A percentile compares a stretch with the other conserved stretches of the same genome.
Conservation (phyloP, 2,888 invertebrate species). For the Andrena fulva region DNA sequence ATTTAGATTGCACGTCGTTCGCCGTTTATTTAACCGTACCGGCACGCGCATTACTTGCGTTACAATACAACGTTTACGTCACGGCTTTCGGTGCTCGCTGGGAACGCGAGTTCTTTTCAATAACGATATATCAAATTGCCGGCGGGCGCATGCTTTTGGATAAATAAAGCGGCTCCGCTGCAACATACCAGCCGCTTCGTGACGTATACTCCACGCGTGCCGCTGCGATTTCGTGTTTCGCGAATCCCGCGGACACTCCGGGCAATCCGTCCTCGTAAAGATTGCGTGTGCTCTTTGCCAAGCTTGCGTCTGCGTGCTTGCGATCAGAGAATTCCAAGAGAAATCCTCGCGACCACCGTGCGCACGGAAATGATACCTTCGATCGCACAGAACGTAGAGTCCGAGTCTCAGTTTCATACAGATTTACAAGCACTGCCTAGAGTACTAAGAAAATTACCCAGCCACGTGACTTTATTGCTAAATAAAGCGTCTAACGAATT, state of each 20-base stretch:
- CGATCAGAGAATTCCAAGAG: too few species aligned
- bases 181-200: background rate
- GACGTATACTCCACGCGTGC: background rate
- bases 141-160: background rate
- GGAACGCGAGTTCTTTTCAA: conserved; percentile 32
- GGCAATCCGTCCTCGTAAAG: background rate
- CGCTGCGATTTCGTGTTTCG: background rate
- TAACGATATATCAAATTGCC: conserved; percentile 34
- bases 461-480: background rate
- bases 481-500: background rate
- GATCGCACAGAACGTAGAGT: background rate
- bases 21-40: conserved; percentile 57
- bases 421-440: background rate
- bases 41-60: conserved; percentile 49
- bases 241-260: background rate
- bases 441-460: background rate
- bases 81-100: conserved; percentile 11
- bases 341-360: too few species aligned
- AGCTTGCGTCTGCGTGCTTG: background rate
- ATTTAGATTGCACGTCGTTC: conserved; percentile 59
- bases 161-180: conserved; percentile 27
- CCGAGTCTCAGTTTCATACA: background rate
- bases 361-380: background rate
- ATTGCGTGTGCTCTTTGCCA: background rate
- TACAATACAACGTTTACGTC: conserved; percentile 47